These are phyloP conservation scores for Ctenicera cuprea DNA, from an alignment of 2,888 invertebrate species.

Conservation along the genomic window DNA sequence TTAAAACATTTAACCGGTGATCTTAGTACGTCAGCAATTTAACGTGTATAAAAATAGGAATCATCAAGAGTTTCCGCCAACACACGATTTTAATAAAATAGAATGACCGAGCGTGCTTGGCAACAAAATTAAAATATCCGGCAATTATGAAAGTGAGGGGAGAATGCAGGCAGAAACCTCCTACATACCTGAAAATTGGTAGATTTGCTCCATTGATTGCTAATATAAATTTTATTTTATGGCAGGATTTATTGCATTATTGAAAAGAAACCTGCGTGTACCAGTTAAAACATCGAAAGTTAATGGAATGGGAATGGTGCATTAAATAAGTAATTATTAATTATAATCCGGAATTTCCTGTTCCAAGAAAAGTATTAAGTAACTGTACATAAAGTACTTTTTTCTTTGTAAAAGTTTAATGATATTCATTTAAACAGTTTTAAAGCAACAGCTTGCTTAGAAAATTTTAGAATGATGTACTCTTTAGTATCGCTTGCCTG, in stretches of 20 bases:
- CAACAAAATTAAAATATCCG: slow-evolving; percentile 17
- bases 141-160: slow-evolving; percentile 10
- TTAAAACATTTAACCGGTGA: too few species aligned
- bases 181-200: not conserved
- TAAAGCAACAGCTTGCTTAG: too few species aligned
- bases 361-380: slow-evolving; percentile 5
- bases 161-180: slow-evolving; percentile 8
- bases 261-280: not conserved
- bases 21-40: slow-evolving; percentile 12
- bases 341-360: slow-evolving; percentile 11
- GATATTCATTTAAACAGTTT: too few species aligned
- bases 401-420: too few species aligned
- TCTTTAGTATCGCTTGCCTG: too few species aligned
- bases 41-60: slow-evolving; percentile 21
- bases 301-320: not conserved
- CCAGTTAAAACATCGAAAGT: slow-evolving; percentile 18
- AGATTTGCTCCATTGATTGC: not conserved
- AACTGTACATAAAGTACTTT: not conserved
- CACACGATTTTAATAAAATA: slow-evolving; percentile 25
- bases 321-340: not conserved
- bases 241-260: not conserved
- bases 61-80: slow-evolving; percentile 16
- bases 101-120: slow-evolving; percentile 4
- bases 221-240: slow-evolving; percentile 6
- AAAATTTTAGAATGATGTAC: too few species aligned